Percentiles rank a stretch among this genome's conserved stretches.
phyloP scores from a whole-genome alignment of 2,797 vertebrate species.

The Meriones psammophilus region DNA sequence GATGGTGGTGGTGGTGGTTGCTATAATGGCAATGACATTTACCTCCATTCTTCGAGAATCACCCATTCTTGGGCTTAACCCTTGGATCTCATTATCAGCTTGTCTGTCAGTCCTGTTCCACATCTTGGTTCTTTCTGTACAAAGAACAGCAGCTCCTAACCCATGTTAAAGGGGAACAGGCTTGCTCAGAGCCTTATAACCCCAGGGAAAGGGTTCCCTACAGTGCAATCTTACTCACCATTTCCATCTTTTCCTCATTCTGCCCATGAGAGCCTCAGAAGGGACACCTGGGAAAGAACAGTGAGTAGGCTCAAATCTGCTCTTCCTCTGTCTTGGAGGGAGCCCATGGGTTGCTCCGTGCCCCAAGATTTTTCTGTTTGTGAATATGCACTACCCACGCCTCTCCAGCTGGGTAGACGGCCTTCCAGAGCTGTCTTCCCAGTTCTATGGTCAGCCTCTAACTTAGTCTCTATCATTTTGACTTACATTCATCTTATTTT shows the following conservation, averaged over 20 bases:
- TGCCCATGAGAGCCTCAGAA: background rate
- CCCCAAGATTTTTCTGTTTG: background rate
- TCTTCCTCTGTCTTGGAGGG: background rate
- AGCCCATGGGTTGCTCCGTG: background rate
- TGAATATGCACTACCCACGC: background rate
- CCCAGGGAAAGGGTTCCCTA: background rate
- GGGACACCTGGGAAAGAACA: background rate
- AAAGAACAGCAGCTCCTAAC: background rate
- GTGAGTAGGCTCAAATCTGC: background rate
- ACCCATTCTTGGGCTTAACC: background rate
- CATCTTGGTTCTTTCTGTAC: background rate
- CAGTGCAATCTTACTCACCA: background rate
- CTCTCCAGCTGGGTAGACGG: background rate
- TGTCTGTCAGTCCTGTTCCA: background rate
- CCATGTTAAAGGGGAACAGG: background rate
- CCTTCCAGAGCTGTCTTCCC: background rate
- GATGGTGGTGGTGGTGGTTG: background rate
- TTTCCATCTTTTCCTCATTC: background rate
- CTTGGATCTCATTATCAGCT: background rate
- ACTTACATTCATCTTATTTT: background rate
- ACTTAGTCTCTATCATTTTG: background rate
- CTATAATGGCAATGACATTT: background rate
- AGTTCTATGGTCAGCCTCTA: background rate
- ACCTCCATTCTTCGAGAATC: background rate
- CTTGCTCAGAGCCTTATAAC: rapidly evolving